Base-by-base conservation (phyloP, 2,797 vertebrate species). In the Tympanoctomys barrerae region DNA sequence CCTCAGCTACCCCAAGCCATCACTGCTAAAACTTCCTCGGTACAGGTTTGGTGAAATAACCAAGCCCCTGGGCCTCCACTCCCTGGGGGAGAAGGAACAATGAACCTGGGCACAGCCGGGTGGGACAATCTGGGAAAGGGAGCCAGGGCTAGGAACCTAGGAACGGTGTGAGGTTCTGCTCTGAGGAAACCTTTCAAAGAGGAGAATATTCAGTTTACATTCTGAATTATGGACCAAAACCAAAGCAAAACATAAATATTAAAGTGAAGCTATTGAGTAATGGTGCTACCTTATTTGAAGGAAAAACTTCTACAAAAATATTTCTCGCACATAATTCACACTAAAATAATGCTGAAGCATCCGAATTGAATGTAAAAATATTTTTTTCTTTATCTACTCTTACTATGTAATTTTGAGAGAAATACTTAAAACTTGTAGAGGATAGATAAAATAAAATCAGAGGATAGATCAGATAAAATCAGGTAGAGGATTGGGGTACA, bases 241-340 rank as follows among this genome's bases (percentile, higher is more conserved):
- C 28, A 94, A 87, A 64, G n/a, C 26, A 77, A 59, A 87, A 26
- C 16, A 73, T 78, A 94, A 71, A 8, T 77, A 84, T 84, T 59
- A 85, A 78, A 11, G 14, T 18, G 21, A 95, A 61, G 16, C 8
- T 94, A 31, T 31, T 97, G 92, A 97, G 81, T 96, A 92, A 68
- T 92, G 62, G 54, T 82, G 94, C 9, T 31, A 87, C 86, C 42
- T 95, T 83, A 83, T 68, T 14, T 42, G n/a, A 31, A 16, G 73
- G 6, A 31, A 82, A 91, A 75, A 42, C 7, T 97, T 91, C 68
- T 3, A 86, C 81, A 82, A 80, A 80, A 97, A 57, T 36, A 81
- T 91, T 97, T 28, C 68, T 62, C 49, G 24, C 59, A 9, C 22
- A 95, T 7, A 36, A 87, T 28, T 73, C 93, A 89, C 2, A 1